Evolutionary conservation across 1,140 invertebrate genomes (phyloP).

Genomic region (Microplitis mediator): DNA sequence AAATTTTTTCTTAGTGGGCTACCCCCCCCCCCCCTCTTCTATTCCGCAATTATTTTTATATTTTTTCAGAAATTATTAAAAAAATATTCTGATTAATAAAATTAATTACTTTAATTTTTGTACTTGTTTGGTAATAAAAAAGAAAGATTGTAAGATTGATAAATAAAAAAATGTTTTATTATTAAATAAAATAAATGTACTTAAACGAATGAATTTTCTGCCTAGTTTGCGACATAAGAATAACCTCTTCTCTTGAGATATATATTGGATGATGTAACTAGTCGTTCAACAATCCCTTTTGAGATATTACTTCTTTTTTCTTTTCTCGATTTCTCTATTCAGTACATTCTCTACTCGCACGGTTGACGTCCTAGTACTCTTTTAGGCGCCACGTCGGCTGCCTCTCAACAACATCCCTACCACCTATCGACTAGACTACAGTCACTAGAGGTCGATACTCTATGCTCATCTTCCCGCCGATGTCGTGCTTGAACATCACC

Average conservation of each 20-base stretch:
- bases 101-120: too few species aligned
- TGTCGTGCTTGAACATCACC: constrained; percentile 13
- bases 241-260: constrained; percentile 1
- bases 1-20: too few species aligned
- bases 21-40: too few species aligned
- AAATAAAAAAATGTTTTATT: background rate
- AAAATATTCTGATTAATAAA: too few species aligned
- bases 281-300: background rate
- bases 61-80: too few species aligned
- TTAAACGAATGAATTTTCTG: background rate
- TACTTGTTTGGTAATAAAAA: background rate
- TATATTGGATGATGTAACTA: constrained; percentile 21
- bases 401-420: constrained; percentile 24
- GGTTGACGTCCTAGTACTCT: constrained; percentile 23
- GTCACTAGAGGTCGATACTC: constrained; percentile 30
- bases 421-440: background rate
- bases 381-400: constrained; percentile 36
- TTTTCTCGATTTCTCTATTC: background rate
- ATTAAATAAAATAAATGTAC: background rate
- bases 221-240: background rate
- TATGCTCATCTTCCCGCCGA: constrained; percentile 15
- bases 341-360: constrained; percentile 2
- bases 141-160: background rate
- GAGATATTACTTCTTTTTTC: background rate
- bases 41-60: too few species aligned